Conservation (phyloP, 2,113 vertebrate genomes). For the Balaeniceps rex region DNA sequence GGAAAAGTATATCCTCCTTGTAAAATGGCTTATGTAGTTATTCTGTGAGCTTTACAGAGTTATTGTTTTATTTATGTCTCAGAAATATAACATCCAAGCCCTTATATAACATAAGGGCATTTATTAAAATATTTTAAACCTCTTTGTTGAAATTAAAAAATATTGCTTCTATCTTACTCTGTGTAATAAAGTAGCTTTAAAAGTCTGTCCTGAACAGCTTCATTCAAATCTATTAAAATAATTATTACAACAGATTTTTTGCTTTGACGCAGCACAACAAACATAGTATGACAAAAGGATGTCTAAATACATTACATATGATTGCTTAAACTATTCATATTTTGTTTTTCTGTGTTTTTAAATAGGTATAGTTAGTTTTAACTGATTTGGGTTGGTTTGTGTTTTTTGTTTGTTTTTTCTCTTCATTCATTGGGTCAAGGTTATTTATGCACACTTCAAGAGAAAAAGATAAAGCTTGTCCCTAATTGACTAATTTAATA, state of each 20-base stretch:
- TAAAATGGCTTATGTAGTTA: conserved; percentile 60
- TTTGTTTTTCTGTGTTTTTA: background rate
- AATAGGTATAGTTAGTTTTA: background rate
- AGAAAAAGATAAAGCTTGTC: background rate
- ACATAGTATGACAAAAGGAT: background rate
- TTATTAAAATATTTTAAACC: conserved; percentile 7
- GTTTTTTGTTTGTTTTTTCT: background rate
- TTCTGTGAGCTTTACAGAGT: conserved; percentile 28
- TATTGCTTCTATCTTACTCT: background rate
- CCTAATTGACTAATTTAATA: background rate
- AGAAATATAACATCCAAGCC: conserved; percentile 29
- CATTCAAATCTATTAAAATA: background rate
- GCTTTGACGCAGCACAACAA: background rate
- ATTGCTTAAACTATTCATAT: background rate
- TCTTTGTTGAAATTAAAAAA: background rate
- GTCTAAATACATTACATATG: background rate
- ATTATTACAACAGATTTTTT: background rate
- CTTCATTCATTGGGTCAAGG: background rate
- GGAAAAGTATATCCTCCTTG: conserved; percentile 52
- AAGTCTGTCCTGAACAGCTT: background rate
- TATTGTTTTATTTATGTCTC: conserved; percentile 64
- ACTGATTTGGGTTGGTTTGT: background rate
- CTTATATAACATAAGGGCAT: background rate
- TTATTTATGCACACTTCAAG: background rate
- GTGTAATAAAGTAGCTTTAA: background rate